Evolutionary conservation across 2,797 vertebrate species (phyloP), one percentile per base, ranked within the genome.

Genomic region (Darevskia nairensis): DNA sequence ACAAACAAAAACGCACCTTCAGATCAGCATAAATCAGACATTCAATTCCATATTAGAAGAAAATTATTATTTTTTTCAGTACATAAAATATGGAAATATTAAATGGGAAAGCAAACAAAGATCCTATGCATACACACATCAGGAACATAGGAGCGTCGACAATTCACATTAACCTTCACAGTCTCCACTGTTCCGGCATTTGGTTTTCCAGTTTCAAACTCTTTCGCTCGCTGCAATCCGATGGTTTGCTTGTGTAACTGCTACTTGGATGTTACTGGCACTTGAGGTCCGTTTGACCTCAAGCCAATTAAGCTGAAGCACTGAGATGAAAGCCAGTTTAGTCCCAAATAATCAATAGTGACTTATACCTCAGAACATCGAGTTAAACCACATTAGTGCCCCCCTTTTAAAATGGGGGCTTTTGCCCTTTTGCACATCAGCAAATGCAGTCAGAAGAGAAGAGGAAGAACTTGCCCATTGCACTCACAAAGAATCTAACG

Each of bases 41-140:
- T 93, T 93, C 94, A 95, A 93, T 86, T 95, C 90, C 91, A 41
- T 95, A 96, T 96, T 96, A 97, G 96, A 96, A 96, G 94, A 95
- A 96, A 96, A 96, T 92, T 94, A 94, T 89, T 93, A 95, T 92
- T 87, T 91, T 35, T 94, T 71, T 89, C 92, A 94, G 92, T 94
- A 96, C 94, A 95, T 95, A 94, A 94, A 95, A 94, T 94, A 93
- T 39, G 21, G 87, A 96, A 93, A 95, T 93, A 95, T 93, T 94
- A 96, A 95, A 94, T 89, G 91, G 89, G 93, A 93, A 96, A 95
- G 94, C 89, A 90, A 92, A 68, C 41, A 85, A 94, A 95, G 95
- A 92, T 95, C 94, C 93, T 95, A 93, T 89, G 21, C 61, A 23
- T 10, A 85, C 92, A 93, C 92, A 83, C 93, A 95, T 96, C 94